A percentile compares a stretch with the other conserved stretches of the same genome.
These are phyloP conservation scores for Schizothorax lantsangensis DNA, from an alignment of 2,797 vertebrate genomes.

Conservation along the genomic window DNA sequence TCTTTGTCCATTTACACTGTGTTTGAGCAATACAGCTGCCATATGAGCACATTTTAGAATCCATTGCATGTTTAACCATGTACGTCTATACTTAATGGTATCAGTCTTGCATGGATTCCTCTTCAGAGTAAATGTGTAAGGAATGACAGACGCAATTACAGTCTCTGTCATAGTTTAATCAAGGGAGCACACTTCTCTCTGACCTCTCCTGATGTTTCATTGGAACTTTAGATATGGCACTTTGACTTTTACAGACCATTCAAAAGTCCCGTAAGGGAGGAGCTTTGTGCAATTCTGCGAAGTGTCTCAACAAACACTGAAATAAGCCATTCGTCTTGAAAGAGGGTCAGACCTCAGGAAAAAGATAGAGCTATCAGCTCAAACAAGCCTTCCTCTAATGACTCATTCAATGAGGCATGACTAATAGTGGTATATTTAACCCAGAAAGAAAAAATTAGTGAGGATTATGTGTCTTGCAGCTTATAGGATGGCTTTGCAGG, in stretches of 20 bases:
- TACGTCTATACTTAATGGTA: background rate
- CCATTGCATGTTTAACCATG: background rate
- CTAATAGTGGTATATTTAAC: constrained; percentile 27
- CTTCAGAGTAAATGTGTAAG: background rate
- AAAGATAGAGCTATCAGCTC: constrained; percentile 48
- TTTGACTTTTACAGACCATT: constrained; percentile 25
- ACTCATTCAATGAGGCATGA: constrained; percentile 46
- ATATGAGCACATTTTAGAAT: background rate
- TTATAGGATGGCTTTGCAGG: background rate
- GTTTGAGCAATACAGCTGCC: constrained; percentile 18
- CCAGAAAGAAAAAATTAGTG: background rate
- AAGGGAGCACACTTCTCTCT: background rate
- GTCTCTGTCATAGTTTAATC: constrained; percentile 9
- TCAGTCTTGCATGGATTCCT: constrained; percentile 12
- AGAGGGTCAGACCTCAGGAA: constrained; percentile 53
- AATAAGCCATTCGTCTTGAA: constrained; percentile 42
- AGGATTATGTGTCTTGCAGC: constrained; percentile 11
- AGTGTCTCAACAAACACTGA: constrained; percentile 17
- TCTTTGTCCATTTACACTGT: background rate
- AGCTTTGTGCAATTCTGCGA: constrained; percentile 27
- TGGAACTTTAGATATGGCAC: constrained; percentile 37
- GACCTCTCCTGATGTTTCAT: constrained; percentile 14
- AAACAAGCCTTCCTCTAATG: constrained; percentile 57
- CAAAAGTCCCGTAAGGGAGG: background rate
- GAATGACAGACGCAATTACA: constrained; percentile 1